Evolutionary conservation across 2,113 vertebrate species (phyloP), one percentile per base, ranked within the genome.

Genomic region (Canis aureus): DNA sequence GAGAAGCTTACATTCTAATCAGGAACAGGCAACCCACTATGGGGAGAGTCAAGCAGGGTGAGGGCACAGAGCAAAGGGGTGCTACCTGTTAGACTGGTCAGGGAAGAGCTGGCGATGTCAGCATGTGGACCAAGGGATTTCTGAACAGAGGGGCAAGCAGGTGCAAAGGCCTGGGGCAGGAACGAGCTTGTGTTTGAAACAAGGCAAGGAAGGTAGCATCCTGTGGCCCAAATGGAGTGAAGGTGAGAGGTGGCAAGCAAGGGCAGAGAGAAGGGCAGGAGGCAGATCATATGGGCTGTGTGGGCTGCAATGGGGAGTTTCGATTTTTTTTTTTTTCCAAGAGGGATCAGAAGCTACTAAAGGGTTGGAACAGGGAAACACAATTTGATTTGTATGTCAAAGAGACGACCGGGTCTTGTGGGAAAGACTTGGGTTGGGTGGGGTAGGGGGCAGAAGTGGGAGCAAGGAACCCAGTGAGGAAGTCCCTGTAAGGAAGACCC

Each of bases 251-350:
- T 16, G 19, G 67, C 2, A 6, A 35, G 51, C 0, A 3, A 43
- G 66, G 35, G 19, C 57, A 38, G 89, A 64, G 35, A 78, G 16
- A 20, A 12, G 6, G 51, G 25, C 11, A 38, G 20, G 2, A 6
- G 60, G 23, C 13, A 78, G 88, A 11, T 25, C 11, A 0, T 0
- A 0, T 2, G 60, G 59, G 29, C n/a, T 29, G n/a, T 8, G 10
- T 22, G 84, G 74, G 71, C 66, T n/a, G 8, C 7, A 0, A 9
- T 2, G 0, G 9, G 32, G 32, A 79, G 55, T n/a, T 93, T 60
- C 13, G 7, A 43, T 43, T 43, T 43, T 43, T 43, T 43, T 13
- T 16, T 87, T 78, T 55, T 73, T 8, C n/a, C 38, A 20, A 32
- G 79, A 67, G 57, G 12, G 84, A 51, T 22, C 5, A 32, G n/a